These are phyloP conservation scores for Cassiopea andromeda DNA, from an alignment of 30 jellyfish, hydroid and myxozoan genomes.

Conservation along the genomic window DNA sequence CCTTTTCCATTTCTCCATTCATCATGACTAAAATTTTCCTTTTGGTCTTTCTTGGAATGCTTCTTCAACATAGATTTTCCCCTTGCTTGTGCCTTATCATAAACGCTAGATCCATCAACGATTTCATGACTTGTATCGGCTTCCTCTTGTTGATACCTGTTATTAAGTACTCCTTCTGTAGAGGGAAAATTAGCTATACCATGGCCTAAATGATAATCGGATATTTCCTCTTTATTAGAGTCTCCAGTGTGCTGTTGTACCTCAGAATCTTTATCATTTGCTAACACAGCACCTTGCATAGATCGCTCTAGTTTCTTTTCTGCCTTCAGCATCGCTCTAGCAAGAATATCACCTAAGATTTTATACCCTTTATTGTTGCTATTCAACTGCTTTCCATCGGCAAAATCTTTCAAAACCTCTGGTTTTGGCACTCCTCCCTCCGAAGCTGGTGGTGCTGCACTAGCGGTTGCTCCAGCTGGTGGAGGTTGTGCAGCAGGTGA, in stretches of 20 bases:
- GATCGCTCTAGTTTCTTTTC: slow-evolving; percentile 42
- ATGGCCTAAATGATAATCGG: not conserved
- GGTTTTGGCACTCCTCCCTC: slow-evolving; percentile 19
- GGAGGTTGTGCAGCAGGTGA: slow-evolving; percentile 16
- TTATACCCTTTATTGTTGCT: slow-evolving; percentile 26
- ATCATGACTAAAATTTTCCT: too few species aligned
- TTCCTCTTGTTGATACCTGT: not conserved
- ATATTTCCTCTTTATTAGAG: not conserved
- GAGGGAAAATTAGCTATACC: not conserved
- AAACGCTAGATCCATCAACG: not conserved
- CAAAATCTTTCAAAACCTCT: slow-evolving; percentile 50
- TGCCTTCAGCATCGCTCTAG: slow-evolving; percentile 78
- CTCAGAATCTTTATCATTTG: slow-evolving; percentile 1
- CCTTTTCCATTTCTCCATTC: too few species aligned
- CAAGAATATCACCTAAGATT: slow-evolving; percentile 73
- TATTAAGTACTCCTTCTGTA: not conserved
- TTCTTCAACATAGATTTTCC: not conserved
- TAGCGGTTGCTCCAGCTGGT: not conserved
- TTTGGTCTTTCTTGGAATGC: not conserved
- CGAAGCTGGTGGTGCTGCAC: slow-evolving; percentile 18
- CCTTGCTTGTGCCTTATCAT: not conserved
- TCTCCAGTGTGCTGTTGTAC: slow-evolving; percentile 20
- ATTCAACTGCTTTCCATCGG: slow-evolving; percentile 24
- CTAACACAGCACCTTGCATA: slow-evolving; percentile 26
- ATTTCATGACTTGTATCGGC: not conserved